These are phyloP conservation scores for Clavelina lepadiformis DNA, from an alignment of 23 tunicate species.

Conservation along the genomic window DNA sequence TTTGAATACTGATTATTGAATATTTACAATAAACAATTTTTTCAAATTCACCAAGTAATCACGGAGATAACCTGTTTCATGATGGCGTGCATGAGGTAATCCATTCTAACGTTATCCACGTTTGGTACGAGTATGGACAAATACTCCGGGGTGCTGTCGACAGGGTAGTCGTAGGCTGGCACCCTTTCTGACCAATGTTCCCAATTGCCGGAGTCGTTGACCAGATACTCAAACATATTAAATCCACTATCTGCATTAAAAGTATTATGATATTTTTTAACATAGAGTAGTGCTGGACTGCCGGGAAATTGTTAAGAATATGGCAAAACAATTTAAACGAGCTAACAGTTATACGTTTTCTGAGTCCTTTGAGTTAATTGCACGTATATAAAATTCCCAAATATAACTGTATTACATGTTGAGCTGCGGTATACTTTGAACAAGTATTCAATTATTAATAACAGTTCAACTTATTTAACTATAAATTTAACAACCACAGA, in stretches of 20 bases:
- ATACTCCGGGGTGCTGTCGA: slow-evolving; percentile 78
- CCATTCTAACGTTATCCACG: slow-evolving; percentile 97
- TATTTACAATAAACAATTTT: too few species aligned
- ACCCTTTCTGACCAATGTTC: slow-evolving; percentile 81
- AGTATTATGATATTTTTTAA: too few species aligned
- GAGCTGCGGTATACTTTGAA: too few species aligned
- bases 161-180: slow-evolving; percentile 65
- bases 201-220: slow-evolving; percentile 65
- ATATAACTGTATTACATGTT: too few species aligned
- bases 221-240: slow-evolving; percentile 80
- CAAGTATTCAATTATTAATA: too few species aligned
- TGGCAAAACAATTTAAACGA: too few species aligned
- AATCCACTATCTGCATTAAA: slow-evolving; percentile 33
- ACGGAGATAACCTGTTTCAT: slow-evolving; percentile 77
- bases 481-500: not conserved
- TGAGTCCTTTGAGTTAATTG: too few species aligned
- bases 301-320: too few species aligned
- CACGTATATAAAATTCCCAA: too few species aligned
- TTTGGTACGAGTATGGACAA: slow-evolving; percentile 86
- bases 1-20: too few species aligned
- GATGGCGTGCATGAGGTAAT: slow-evolving; percentile 83
- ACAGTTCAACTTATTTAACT: not conserved
- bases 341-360: too few species aligned
- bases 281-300: too few species aligned
- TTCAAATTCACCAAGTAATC: not conserved